phyloP scores from a whole-genome alignment of 2,888 invertebrate species.

The Achlya flavicornis region DNA sequence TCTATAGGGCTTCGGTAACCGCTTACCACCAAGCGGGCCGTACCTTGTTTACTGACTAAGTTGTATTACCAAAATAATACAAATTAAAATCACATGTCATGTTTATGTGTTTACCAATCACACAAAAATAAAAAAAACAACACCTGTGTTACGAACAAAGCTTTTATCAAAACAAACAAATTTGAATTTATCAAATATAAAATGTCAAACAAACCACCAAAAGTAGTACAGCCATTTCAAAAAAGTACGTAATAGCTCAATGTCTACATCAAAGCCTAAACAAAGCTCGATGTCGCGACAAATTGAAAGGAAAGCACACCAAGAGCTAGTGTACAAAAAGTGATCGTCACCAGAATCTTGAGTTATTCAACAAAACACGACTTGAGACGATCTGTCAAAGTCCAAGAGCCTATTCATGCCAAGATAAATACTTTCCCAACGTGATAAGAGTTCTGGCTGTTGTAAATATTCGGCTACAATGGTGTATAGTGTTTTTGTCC shows the following conservation, averaged over 20 bases:
- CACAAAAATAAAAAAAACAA: no score
- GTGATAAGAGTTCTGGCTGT: slow-evolving; percentile 53
- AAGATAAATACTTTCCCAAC: slow-evolving; percentile 64
- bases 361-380: slow-evolving; percentile 69
- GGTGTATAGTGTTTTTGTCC: slow-evolving; percentile 33
- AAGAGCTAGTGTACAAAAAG: slow-evolving; percentile 42
- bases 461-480: slow-evolving; percentile 43
- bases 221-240: not conserved
- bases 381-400: slow-evolving; percentile 67
- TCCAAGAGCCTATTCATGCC: slow-evolving; percentile 59
- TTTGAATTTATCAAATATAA: not conserved
- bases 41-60: no score
- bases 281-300: not conserved
- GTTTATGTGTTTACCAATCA: no score
- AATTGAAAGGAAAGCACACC: slow-evolving; percentile 13
- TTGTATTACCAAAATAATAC: no score
- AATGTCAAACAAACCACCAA: not conserved
- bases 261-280: not conserved
- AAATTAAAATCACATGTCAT: no score
- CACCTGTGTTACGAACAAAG: no score
- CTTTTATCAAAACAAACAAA: no score
- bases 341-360: slow-evolving; percentile 41
- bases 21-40: no score
- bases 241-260: not conserved
- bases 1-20: no score